Evolutionary conservation across 2,888 invertebrate genomes (phyloP).

Genomic region (Macaria notata): DNA sequence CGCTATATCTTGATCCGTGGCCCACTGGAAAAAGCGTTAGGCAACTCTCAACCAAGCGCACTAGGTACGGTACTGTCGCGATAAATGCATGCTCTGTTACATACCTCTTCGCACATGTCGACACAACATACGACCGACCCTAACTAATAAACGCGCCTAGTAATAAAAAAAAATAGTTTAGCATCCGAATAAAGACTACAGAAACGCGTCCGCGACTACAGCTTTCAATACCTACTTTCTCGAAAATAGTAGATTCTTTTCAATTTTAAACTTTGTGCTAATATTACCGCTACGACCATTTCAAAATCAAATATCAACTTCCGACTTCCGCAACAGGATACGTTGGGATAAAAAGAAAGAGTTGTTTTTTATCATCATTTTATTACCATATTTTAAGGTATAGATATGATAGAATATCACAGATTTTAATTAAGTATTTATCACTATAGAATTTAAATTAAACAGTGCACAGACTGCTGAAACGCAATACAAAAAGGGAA

Average conservation of each 20-base stretch:
- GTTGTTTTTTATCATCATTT: slow-evolving; percentile 70
- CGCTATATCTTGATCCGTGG: slow-evolving; percentile 97
- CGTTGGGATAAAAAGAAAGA: slow-evolving; percentile 76
- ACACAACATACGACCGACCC: slow-evolving; percentile 20
- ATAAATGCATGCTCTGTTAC: slow-evolving; percentile 34
- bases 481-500: slow-evolving; percentile 42
- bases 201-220: not conserved
- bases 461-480: slow-evolving; percentile 61
- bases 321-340: slow-evolving; percentile 47
- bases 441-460: slow-evolving; percentile 44
- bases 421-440: slow-evolving; percentile 49
- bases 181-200: not conserved
- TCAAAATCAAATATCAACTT: not conserved
- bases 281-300: not conserved
- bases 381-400: slow-evolving; percentile 57
- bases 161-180: slow-evolving; percentile 1
- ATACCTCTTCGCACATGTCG: slow-evolving; percentile 38
- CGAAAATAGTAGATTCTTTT: no score
- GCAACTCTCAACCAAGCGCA: slow-evolving; percentile 58
- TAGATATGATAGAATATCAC: slow-evolving; percentile 49
- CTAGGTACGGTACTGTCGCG: slow-evolving; percentile 35
- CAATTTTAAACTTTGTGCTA: not conserved
- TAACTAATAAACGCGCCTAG: slow-evolving; percentile 7
- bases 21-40: slow-evolving; percentile 90
- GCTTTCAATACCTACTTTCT: not conserved